phyloP scores from a whole-genome alignment of 2,113 vertebrate genomes.

The Bubo scandiacus region DNA sequence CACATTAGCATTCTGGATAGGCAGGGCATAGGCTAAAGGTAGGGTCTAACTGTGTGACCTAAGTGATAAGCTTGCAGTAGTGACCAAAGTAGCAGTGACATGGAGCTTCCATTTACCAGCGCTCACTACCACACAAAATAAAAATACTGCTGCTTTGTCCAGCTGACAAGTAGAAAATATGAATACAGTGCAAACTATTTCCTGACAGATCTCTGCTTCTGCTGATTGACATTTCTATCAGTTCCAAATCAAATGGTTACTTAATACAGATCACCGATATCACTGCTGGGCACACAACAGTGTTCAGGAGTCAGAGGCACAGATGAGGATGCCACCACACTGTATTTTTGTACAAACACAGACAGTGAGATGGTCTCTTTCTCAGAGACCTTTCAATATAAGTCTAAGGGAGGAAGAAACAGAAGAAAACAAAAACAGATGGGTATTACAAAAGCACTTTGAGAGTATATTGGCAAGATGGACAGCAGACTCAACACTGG shows the following conservation, averaged over 20 bases:
- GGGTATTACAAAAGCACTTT: background rate
- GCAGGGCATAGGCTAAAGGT: background rate
- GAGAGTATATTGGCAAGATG: background rate
- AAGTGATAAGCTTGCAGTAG: background rate
- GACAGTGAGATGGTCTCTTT: background rate
- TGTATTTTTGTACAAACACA: background rate
- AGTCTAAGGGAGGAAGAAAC: background rate
- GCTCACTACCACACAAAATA: background rate
- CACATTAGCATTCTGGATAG: background rate
- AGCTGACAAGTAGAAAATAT: background rate
- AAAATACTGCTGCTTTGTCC: background rate
- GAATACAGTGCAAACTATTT: background rate
- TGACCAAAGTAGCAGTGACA: background rate
- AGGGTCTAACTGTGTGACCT: background rate
- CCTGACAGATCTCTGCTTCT: background rate
- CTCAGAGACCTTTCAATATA: background rate
- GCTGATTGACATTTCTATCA: background rate
- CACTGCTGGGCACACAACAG: background rate
- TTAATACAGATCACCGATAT: background rate
- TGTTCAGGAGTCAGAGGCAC: background rate
- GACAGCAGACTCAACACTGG: background rate
- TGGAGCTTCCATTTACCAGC: background rate
- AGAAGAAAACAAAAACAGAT: background rate
- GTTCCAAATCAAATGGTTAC: background rate
- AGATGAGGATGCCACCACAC: background rate